Percentiles rank a stretch among this genome's conserved stretches.
Conservation (phyloP, 2,113 vertebrate genomes). For the Climacteris rufus region DNA sequence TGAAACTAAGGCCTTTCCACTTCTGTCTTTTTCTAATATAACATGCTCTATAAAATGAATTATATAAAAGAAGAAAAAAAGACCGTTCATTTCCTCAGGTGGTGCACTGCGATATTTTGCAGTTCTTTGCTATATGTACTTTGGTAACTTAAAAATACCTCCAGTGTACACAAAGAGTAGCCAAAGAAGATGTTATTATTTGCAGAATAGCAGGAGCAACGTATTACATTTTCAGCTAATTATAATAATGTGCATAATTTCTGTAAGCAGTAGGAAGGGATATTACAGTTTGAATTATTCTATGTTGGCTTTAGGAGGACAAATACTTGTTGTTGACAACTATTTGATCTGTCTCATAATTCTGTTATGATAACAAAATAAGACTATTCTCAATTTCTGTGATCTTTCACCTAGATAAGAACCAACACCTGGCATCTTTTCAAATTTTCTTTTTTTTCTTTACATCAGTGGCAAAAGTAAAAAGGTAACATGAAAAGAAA, state of each 20-base stretch:
- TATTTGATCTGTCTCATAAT: conserved; percentile 72
- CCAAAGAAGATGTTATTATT: background rate
- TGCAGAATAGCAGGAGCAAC: background rate
- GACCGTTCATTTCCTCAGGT: background rate
- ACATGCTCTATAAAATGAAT: background rate
- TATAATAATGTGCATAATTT: conserved; percentile 40
- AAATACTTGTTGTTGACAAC: conserved; percentile 78
- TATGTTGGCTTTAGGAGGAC: conserved; percentile 55
- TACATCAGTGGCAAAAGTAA: conserved; percentile 83
- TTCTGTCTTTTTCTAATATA: background rate
- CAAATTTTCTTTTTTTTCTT: conserved; percentile 75
- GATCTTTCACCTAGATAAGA: conserved; percentile 81
- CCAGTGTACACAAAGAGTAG: background rate
- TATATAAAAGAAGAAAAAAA: background rate
- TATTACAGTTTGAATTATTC: conserved; percentile 63
- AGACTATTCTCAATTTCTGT: conserved; percentile 73
- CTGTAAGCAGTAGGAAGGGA: background rate
- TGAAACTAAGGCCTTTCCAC: background rate
- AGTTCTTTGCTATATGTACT: background rate
- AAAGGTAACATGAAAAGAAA: conserved; percentile 86
- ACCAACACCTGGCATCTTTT: conserved; percentile 80
- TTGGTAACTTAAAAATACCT: background rate
- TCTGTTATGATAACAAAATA: conserved; percentile 68
- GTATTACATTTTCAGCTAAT: conserved; percentile 43
- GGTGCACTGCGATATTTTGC: background rate